phyloP scores from a whole-genome alignment of 1,140 invertebrate genomes.

The Druon quercuslanigerum region DNA sequence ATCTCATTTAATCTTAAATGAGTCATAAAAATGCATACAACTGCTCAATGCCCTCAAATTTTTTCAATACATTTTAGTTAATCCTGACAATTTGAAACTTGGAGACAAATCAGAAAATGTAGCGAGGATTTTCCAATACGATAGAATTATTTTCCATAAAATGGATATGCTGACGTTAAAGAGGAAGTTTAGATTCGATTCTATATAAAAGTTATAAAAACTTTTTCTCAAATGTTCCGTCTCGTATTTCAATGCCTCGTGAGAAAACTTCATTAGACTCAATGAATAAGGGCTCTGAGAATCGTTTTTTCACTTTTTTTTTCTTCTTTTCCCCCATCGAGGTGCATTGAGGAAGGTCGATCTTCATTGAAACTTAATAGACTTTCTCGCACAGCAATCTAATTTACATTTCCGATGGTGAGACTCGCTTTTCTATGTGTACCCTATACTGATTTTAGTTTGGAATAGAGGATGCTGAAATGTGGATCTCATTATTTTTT shows the following conservation, averaged over 20 bases:
- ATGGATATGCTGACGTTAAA: too few relatives aligned
- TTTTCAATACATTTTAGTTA: too few relatives aligned
- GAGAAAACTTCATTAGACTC: conserved; percentile 18
- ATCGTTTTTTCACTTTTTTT: not conserved
- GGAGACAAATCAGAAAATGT: too few relatives aligned
- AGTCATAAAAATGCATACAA: too few relatives aligned
- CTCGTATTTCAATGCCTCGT: not conserved
- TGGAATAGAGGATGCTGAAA: not conserved
- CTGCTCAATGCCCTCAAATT: too few relatives aligned
- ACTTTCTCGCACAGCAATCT: conserved; percentile 14
- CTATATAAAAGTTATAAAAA: not conserved
- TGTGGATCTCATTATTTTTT: not conserved
- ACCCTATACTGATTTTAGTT: not conserved
- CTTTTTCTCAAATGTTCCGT: not conserved
- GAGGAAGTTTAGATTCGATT: too few relatives aligned
- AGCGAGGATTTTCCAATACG: too few relatives aligned
- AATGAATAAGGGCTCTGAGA: not conserved
- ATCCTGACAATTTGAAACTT: too few relatives aligned
- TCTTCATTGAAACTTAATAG: conserved; percentile 31
- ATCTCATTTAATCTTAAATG: too few relatives aligned
- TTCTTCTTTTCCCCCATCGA: not conserved
- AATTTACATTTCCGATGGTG: conserved; percentile 12
- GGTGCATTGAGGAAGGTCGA: conserved; percentile 25
- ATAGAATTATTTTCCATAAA: too few relatives aligned
- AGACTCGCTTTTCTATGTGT: not conserved